Evolutionary conservation across 2,113 vertebrate species (phyloP).

Genomic region (Ailuropoda melanoleuca): DNA sequence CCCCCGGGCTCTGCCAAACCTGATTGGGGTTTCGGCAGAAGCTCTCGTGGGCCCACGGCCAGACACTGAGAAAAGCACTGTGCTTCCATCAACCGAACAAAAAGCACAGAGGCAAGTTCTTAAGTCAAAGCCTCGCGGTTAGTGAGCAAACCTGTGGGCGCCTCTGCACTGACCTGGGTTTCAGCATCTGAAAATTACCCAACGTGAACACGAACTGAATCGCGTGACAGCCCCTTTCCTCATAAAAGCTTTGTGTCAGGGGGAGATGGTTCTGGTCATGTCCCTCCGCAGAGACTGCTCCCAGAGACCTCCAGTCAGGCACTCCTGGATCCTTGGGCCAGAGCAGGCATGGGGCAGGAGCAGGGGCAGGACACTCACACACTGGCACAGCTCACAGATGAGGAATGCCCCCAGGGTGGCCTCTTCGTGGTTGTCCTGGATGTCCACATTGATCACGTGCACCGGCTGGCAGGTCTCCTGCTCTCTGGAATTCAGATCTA

Average conservation of each 20-base stretch:
- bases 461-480: conserved; percentile 97
- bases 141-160: too few species aligned
- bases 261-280: background rate
- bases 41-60: background rate
- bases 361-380: conserved; percentile 89
- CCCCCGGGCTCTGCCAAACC: too few species aligned
- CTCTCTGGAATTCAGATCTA: conserved; percentile 93
- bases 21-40: background rate
- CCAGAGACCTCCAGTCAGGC: background rate
- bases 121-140: background rate
- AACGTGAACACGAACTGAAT: background rate
- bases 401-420: conserved; percentile 98
- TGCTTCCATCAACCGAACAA: accelerated
- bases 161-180: background rate
- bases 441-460: conserved; percentile 99
- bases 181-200: background rate
- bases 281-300: background rate
- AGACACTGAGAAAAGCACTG: accelerated
- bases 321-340: background rate
- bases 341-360: accelerated
- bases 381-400: conserved; percentile 99
- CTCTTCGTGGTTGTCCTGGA: conserved; percentile 99
- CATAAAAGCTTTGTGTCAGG: background rate
- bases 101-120: background rate
- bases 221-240: accelerated